Evolutionary conservation across 2,797 vertebrate species (phyloP).

Genomic region (Morelia viridis): DNA sequence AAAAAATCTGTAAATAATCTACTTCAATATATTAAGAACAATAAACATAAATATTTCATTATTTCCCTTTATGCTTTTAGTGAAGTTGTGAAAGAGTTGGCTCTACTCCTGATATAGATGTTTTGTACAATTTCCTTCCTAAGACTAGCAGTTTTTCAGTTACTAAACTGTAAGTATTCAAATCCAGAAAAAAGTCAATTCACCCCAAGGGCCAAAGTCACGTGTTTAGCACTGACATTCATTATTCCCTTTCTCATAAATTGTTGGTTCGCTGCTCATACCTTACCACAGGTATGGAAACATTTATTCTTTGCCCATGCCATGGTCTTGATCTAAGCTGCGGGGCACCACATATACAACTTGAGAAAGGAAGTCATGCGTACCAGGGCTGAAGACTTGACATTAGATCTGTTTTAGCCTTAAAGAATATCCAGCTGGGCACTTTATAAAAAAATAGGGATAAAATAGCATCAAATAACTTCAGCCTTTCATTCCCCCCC

Average conservation of each 20-base stretch:
- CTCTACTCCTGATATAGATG: not conserved
- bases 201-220: not conserved
- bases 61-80: not conserved
- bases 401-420: too few species aligned
- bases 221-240: too few species aligned
- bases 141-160: not conserved
- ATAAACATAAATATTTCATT: not conserved
- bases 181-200: rapidly evolving
- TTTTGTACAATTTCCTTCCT: constrained; percentile 8
- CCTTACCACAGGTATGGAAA: too few species aligned
- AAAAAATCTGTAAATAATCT: constrained; percentile 27
- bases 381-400: too few species aligned
- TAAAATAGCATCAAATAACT: not conserved
- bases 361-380: too few species aligned
- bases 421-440: too few species aligned
- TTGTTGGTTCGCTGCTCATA: too few species aligned
- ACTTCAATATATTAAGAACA: constrained; percentile 11
- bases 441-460: not conserved
- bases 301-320: too few species aligned
- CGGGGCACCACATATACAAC: too few species aligned
- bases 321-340: too few species aligned
- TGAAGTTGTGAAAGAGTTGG: not conserved
- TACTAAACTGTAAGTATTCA: not conserved
- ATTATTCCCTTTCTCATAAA: too few species aligned
- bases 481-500: not conserved